Conservation (phyloP, 2,888 invertebrate species). For the Ornithoptera priamus region DNA sequence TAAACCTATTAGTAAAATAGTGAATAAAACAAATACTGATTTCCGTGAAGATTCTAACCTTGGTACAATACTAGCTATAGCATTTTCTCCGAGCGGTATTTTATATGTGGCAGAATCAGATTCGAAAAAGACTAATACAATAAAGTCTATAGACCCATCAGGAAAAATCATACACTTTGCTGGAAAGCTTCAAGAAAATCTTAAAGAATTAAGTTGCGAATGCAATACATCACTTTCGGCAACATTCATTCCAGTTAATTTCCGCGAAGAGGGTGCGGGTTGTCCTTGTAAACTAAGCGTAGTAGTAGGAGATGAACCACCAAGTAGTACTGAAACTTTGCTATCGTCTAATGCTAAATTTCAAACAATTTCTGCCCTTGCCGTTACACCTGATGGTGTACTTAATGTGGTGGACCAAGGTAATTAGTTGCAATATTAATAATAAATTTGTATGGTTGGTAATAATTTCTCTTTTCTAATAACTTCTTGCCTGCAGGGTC, state of each 20-base stretch:
- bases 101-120: conserved; percentile 97
- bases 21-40: conserved; percentile 72
- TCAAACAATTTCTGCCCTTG: conserved; percentile 92
- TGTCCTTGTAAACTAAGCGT: conserved; percentile 76
- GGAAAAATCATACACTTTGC: conserved; percentile 95
- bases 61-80: conserved; percentile 92
- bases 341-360: conserved; percentile 95
- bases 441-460: not conserved
- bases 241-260: conserved; percentile 64
- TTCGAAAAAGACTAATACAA: conserved; percentile 90
- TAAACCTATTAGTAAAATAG: conserved; percentile 60
- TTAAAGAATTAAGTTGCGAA: conserved; percentile 79
- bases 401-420: conserved; percentile 97
- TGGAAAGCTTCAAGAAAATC: conserved; percentile 87
- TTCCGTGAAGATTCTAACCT: conserved; percentile 84
- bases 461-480: not conserved
- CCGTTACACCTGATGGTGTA: conserved; percentile 97
- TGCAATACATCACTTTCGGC: conserved; percentile 80
- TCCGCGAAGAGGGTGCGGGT: conserved; percentile 68
- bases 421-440: conserved; percentile 36
- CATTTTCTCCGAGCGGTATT: conserved; percentile 95
- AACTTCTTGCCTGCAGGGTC: conserved; percentile 74
- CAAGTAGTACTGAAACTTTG: conserved; percentile 90
- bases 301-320: conserved; percentile 82
- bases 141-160: conserved; percentile 91